Base-by-base conservation (phyloP, 2,888 invertebrate species). In the Drosophila limbata region DNA sequence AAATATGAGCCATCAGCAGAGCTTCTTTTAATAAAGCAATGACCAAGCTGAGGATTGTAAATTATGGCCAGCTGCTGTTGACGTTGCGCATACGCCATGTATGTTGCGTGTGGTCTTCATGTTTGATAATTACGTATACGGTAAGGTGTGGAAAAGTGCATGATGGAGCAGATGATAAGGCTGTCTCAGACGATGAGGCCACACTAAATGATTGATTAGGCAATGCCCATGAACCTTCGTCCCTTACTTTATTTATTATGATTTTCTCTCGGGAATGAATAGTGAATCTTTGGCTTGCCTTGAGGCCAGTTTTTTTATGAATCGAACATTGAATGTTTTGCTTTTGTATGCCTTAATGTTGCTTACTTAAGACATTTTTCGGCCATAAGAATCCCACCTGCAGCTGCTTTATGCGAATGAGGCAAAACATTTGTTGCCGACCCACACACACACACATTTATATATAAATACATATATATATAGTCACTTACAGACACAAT, bases 281-380 rank as follows among this genome's bases (percentile, higher is more conserved):
- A 39, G 45, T 56, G 39, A 47, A 37, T 55, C 45, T 55, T 56
- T 21, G 5, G 9, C 4, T 42, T 21, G 42, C 13, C 21, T 19
- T 17, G 35, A 44, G 51, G 31, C 42, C 17, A 35, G 39, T 6
- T 11, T 59, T 55, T 72, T 71, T 35, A 39, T 56, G 52, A 62
- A 52, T 57, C 47, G 28, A 60, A 35, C 17, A 5, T 17, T 37
- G 48, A 47, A 33, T 42, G 56, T 56, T 69, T 47, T 33, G 19
- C 37, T 35, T 35, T 61, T 37, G 59, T 47, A 40, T 63, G 62
- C 33, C 79, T 69, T 61, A 69, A 65, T 78, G 52, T 82, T 89
- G 83, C 82, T 83, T 83, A 89, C 60, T 89, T 78, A 81, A 84
- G 75, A 59, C 68, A 88, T 87, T 67, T 66, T 75, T 81, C 25